phyloP scores from a whole-genome alignment of 2,113 vertebrate species.

The Anoplopoma fimbria region DNA sequence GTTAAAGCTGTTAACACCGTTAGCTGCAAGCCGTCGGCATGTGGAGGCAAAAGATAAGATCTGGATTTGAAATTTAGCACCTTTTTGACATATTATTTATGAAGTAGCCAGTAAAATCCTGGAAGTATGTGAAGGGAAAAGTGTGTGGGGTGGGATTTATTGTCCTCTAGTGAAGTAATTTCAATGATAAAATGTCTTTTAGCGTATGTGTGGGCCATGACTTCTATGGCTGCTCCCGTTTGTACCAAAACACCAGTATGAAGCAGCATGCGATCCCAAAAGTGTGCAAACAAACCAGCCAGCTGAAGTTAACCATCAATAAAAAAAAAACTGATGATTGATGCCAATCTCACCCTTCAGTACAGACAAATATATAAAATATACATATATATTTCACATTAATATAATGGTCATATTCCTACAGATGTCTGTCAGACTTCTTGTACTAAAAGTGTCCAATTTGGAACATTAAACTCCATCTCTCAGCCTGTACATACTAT shows the following conservation, averaged over 20 bases:
- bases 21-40: no score
- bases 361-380: constrained; percentile 58
- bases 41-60: neutral
- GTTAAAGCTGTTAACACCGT: no score
- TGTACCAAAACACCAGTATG: constrained; percentile 59
- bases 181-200: neutral
- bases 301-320: constrained; percentile 34
- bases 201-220: neutral
- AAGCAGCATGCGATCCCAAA: constrained; percentile 43
- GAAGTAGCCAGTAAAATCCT: constrained; percentile 8
- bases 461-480: constrained; percentile 45
- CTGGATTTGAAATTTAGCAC: neutral
- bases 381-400: constrained; percentile 58
- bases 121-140: constrained; percentile 32
- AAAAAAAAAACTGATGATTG: constrained; percentile 27
- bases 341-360: constrained; percentile 47
- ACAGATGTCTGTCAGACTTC: constrained; percentile 47
- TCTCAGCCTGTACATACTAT: constrained; percentile 81
- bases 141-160: neutral
- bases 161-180: constrained; percentile 40
- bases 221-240: no score
- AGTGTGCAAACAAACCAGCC: constrained; percentile 51
- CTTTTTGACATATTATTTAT: constrained; percentile 19
- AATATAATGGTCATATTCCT: constrained; percentile 60
- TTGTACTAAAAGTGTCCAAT: constrained; percentile 53